phyloP scores from a whole-genome alignment of 2,113 vertebrate species.

The Numenius arquata region DNA sequence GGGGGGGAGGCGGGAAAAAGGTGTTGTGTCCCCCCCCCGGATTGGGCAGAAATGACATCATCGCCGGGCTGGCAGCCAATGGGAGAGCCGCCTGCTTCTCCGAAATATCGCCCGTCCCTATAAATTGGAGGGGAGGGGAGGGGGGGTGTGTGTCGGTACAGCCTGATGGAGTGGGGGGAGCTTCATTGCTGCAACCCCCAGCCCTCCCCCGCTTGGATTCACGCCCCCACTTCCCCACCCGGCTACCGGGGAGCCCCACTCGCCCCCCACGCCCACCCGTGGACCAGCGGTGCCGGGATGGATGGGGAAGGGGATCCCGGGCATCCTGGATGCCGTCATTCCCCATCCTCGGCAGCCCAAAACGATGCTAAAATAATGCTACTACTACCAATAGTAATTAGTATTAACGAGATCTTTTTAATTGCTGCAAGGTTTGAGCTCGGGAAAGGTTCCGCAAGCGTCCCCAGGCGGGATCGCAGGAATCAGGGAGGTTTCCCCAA shows the following conservation, averaged over 20 bases:
- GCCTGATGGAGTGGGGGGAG: not conserved
- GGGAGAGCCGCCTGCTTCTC: not conserved
- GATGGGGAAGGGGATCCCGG: not conserved
- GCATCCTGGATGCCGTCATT: not conserved
- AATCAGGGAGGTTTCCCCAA: no score
- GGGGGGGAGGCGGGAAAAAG: not conserved
- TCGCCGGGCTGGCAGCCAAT: not conserved
- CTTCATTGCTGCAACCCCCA: not conserved
- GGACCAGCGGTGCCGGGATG: not conserved
- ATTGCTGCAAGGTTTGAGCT: not conserved
- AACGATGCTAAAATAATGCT: not conserved
- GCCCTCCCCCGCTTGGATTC: not conserved
- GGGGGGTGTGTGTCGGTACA: no score
- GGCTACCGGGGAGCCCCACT: not conserved
- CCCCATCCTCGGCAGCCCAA: not conserved
- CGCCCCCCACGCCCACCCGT: not conserved
- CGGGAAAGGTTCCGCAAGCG: not conserved
- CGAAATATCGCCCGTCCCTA: not conserved
- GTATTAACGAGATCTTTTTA: not conserved
- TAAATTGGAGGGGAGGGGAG: no score
- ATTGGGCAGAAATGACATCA: constrained; percentile 22
- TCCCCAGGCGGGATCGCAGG: not conserved
- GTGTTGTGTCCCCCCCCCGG: not conserved
- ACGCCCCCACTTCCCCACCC: not conserved
- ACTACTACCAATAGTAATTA: no score